These are phyloP conservation scores for Grapholita molesta DNA, from an alignment of 1,140 invertebrate species.

Conservation along the genomic window DNA sequence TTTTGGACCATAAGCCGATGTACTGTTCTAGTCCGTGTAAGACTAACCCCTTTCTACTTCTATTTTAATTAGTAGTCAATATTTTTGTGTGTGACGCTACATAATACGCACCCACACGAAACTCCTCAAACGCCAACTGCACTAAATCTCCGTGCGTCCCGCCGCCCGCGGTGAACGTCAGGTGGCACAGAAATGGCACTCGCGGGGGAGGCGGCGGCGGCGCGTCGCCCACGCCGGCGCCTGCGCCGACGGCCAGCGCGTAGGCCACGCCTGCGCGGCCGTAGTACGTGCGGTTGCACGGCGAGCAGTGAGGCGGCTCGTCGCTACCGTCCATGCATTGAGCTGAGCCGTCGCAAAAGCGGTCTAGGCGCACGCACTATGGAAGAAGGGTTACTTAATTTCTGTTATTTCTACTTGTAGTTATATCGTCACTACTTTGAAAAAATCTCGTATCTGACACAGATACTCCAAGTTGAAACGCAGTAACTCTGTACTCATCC, in stretches of 20 bases:
- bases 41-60: too few species aligned
- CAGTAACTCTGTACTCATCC: too few species aligned
- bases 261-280: slow-evolving; percentile 91
- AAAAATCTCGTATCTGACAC: too few species aligned
- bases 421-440: too few species aligned
- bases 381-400: too few species aligned
- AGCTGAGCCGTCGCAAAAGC: slow-evolving; percentile 90
- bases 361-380: slow-evolving; percentile 88
- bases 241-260: slow-evolving; percentile 80
- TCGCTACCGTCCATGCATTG: slow-evolving; percentile 91
- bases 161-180: slow-evolving; percentile 93
- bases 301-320: slow-evolving; percentile 89
- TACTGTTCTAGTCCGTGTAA: too few species aligned
- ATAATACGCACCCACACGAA: slow-evolving; percentile 88
- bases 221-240: slow-evolving; percentile 72
- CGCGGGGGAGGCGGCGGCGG: slow-evolving; percentile 83
- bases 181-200: slow-evolving; percentile 91
- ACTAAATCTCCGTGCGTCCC: slow-evolving; percentile 91
- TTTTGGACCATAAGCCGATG: too few species aligned
- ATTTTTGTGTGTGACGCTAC: too few species aligned
- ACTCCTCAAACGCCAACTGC: slow-evolving; percentile 89
- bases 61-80: too few species aligned
- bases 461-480: too few species aligned
- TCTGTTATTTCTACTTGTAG: too few species aligned
- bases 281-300: slow-evolving; percentile 93